Evolutionary conservation across 2,113 vertebrate species (phyloP).

Genomic region (Aplodontia rufa): DNA sequence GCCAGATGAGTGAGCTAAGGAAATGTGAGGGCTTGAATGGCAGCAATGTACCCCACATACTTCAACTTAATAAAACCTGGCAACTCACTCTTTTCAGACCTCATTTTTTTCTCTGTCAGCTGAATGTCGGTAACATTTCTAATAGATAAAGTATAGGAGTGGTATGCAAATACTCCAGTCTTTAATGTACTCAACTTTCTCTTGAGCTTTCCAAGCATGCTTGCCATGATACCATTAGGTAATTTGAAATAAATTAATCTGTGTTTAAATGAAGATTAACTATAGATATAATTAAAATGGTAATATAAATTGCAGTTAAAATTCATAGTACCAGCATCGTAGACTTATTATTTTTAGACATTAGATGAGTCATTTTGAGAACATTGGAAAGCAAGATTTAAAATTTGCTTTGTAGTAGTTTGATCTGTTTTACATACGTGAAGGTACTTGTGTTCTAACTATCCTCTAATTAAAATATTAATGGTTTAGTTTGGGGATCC

Average conservation of each 20-base stretch:
- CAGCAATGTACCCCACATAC: conserved; percentile 11
- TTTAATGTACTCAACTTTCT: conserved; percentile 55
- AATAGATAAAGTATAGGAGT: conserved; percentile 22
- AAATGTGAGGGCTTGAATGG: conserved; percentile 19
- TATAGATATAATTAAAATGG: background rate
- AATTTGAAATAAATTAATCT: conserved; percentile 45
- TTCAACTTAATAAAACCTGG: conserved; percentile 64
- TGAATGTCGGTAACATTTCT: conserved; percentile 46
- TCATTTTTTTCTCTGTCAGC: conserved; percentile 68
- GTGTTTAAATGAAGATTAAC: conserved; percentile 39
- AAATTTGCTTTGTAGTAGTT: background rate
- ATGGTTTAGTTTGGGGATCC: background rate
- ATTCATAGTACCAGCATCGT: background rate
- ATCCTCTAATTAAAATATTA: background rate
- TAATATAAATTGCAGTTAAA: conserved; percentile 8
- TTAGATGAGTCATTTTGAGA: background rate
- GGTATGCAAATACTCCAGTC: conserved; percentile 43
- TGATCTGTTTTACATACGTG: background rate
- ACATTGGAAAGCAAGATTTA: background rate
- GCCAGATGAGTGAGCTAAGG: conserved; percentile 61
- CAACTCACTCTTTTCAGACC: conserved; percentile 66
- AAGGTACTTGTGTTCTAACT: background rate
- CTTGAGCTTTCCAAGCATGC: conserved; percentile 27
- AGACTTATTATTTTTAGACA: background rate
- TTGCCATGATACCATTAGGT: background rate